Base-by-base conservation (phyloP, 2,113 vertebrate species). In the Eulacestoma nigropectus region DNA sequence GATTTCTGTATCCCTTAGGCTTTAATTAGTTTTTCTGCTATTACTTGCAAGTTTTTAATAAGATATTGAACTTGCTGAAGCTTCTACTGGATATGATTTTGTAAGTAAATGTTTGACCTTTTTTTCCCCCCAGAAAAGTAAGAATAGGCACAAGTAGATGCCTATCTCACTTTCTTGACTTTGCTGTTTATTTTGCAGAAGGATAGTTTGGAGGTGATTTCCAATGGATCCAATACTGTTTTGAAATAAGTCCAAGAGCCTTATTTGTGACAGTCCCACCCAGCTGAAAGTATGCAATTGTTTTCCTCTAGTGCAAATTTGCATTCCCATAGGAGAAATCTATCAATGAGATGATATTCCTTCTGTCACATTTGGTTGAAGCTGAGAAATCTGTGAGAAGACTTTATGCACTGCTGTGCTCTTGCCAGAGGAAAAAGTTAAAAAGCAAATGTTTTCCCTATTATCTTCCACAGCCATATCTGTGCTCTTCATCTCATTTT, bases 11-110 rank as follows among this genome's bases (percentile, higher is more conserved):
- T 93, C 70, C 41, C 46, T 85, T 84, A 50, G 75, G 60, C 20
- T 96, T 96, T 96, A 97, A 97, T 97, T 95, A 95, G 53, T 81
- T 70, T 89, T 39, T 92, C 26, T 86, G 35, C 4, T 77, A 65
- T 82, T 95, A 83, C 35, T 86, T 84, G 60, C 33, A 67, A 89
- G 67, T 80, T 97, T 93, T 96, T 83, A 95, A 95, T 91, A 94
- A 90, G 75, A 59, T 93, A 80, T 80, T 79, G 32, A 94, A 83
- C 78, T 60, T 85, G 41, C 50, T 76, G 63, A 25, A 79, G 37
- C 8, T 87, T 95, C 35, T 60, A 60, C 59, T 92, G 53, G 75
- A 82, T 95, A 42, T 86, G 11, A 68, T 47, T 94, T 89, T 93
- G n/a, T 89, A 86, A 93, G 74, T 78, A 95, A 91, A 65, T 62